phyloP scores from a whole-genome alignment of 2,113 vertebrate species.

The Xenopus borealis region DNA sequence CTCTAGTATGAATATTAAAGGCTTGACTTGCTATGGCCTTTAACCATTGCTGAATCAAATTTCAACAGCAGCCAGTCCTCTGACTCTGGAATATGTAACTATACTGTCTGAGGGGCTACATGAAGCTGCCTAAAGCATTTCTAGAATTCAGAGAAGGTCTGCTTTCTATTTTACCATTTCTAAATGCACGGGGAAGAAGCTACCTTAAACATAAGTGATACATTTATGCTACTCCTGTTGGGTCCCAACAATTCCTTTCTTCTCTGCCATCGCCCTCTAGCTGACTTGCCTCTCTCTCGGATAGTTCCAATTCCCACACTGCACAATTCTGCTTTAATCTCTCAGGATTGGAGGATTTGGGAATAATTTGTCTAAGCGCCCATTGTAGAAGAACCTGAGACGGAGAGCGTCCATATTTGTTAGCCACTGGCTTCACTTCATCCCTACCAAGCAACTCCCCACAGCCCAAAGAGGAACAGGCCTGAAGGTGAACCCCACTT shows the following conservation, averaged over 20 bases:
- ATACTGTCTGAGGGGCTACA: too few species aligned
- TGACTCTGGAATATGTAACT: too few species aligned
- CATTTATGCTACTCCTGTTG: slow-evolving; percentile 60
- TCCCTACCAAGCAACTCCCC: slow-evolving; percentile 63
- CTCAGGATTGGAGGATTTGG: slow-evolving; percentile 66
- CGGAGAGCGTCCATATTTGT: slow-evolving; percentile 51
- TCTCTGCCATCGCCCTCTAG: slow-evolving; percentile 63
- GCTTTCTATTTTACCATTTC: too few species aligned
- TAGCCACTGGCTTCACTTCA: slow-evolving; percentile 61
- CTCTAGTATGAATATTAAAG: too few species aligned
- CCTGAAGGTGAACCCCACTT: slow-evolving; percentile 69
- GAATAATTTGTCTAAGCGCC: slow-evolving; percentile 75
- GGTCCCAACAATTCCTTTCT: slow-evolving; percentile 74
- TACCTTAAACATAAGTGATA: too few species aligned
- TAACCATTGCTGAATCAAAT: too few species aligned
- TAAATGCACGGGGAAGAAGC: too few species aligned
- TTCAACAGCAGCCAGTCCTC: too few species aligned
- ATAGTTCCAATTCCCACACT: slow-evolving; percentile 70
- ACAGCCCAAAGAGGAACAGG: slow-evolving; percentile 73
- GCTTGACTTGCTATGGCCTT: too few species aligned
- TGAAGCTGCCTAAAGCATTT: too few species aligned
- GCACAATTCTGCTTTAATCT: slow-evolving; percentile 62
- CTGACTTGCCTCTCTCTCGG: slow-evolving; percentile 58
- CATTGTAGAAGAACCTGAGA: slow-evolving; percentile 75
- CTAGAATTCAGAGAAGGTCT: too few species aligned